A percentile compares a stretch with the other conserved stretches of the same genome.
These are phyloP conservation scores for Epizoanthus stellaris DNA, from an alignment of 92 coral and sea anemone species.

Conservation along the genomic window DNA sequence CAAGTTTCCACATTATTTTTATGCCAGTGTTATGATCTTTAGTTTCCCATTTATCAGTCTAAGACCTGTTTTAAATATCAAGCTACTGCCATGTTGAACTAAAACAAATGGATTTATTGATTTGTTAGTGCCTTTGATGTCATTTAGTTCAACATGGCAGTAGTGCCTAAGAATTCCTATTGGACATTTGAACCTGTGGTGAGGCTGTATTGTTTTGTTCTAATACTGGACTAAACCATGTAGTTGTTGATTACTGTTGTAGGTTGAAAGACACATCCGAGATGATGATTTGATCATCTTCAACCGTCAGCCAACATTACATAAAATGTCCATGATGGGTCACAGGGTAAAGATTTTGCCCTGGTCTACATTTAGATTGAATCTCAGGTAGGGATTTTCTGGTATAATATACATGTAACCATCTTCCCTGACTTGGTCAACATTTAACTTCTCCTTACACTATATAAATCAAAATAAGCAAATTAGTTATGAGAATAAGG, in stretches of 20 bases:
- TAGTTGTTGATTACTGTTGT: not conserved
- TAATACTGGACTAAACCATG: not conserved
- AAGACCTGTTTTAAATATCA: no score
- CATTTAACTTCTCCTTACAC: not conserved
- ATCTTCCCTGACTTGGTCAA: no score
- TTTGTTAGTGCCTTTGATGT: no score
- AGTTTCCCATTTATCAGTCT: not conserved
- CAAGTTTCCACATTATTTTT: no score
- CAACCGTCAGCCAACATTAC: conserved; percentile 98
- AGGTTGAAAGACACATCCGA: conserved; percentile 97
- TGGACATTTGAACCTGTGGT: no score
- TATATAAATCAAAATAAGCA: no score
- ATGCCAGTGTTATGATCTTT: not conserved
- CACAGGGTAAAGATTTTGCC: conserved; percentile 97
- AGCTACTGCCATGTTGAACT: not conserved
- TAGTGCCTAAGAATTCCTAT: no score
- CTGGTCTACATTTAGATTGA: conserved; percentile 98
- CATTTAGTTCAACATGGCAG: no score
- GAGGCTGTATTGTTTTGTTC: not conserved
- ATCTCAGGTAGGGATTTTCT: conserved; percentile 79
- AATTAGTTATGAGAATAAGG: no score
- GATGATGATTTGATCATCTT: conserved; percentile 97
- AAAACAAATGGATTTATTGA: no score
- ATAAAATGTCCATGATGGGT: conserved; percentile 99
- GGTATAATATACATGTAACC: not conserved